Base-by-base conservation (phyloP, 2,113 vertebrate genomes). In the Abramis brama region DNA sequence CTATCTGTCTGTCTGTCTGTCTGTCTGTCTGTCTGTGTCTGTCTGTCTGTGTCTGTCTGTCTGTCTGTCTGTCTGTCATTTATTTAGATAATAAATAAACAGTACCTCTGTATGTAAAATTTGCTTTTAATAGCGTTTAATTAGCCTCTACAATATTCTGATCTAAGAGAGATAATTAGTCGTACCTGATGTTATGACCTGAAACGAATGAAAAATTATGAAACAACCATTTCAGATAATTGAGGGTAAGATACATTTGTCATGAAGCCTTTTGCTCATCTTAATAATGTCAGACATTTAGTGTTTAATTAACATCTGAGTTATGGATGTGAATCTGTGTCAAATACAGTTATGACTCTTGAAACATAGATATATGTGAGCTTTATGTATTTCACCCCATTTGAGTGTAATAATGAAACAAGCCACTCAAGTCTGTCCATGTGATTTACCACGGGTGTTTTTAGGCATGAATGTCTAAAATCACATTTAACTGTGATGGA, bases 301-400 rank as follows among this genome's bases (percentile, higher is more conserved):
- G 23, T 75, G 11, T 47, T 43, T 23, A n/a, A 47, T 45, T 75
- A 75, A 43, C 39, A 75, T 47, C 21, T 73, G 39, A 73, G 21
- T 43, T 47, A 47, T 25, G 23, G 23, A 74, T 25, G 23, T 74
- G 39, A 74, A 74, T 25, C 70, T 43, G 2, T 73, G 10, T 12
- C 70, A 45, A 74, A 11, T n/a, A 45, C 5, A n/a, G 21, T 74
- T 74, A 74, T n/a, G 23, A 45, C 71, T 74, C 39, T 47, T 74
- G 71, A 25, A 73, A 6, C 70, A 43, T 13, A 66, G 27, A 66
- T n/a, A 25, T 3, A 25, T 6, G 21, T 43, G 36, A 71, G 36
- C 68, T 71, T 43, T 39, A 68, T 73, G 71, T 73, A 73, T 73
- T 73, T 73, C 21, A 73, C 39, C 70, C 11, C 21, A 73, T 73